phyloP scores from a whole-genome alignment of 2,113 vertebrate genomes.

The Mormoops blainvillei region DNA sequence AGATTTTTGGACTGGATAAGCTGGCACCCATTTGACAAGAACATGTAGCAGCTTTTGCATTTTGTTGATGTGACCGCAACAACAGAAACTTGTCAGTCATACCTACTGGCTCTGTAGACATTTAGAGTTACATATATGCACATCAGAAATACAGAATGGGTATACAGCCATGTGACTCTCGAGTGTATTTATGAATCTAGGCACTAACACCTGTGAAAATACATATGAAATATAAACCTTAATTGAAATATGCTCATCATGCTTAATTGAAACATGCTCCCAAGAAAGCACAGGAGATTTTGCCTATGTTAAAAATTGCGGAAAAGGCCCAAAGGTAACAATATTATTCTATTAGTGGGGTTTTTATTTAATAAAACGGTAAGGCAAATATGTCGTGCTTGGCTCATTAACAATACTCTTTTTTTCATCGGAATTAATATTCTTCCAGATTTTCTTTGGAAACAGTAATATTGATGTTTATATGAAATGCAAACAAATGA shows the following conservation, averaged over 20 bases:
- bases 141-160: neutral
- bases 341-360: neutral
- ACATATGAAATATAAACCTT: constrained; percentile 23
- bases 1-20: neutral
- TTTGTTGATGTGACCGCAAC: neutral
- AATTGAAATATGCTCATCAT: constrained; percentile 36
- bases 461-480: constrained; percentile 73
- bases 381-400: constrained; percentile 74
- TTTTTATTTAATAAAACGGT: constrained; percentile 30
- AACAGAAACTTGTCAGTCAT: neutral
- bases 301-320: constrained; percentile 8
- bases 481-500: constrained; percentile 78
- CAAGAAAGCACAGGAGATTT: constrained; percentile 34
- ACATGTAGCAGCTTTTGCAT: neutral
- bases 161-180: neutral
- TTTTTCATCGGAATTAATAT: constrained; percentile 78
- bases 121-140: neutral
- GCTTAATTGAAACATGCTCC: constrained; percentile 29
- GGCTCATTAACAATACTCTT: constrained; percentile 72
- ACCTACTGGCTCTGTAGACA: neutral
- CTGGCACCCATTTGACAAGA: neutral
- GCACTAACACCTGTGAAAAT: constrained; percentile 37
- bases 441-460: constrained; percentile 77
- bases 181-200: neutral
- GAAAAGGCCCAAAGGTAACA: constrained; percentile 14